These are phyloP conservation scores for Marmota flaviventris DNA, from an alignment of 2,113 vertebrate genomes.

Conservation along the genomic window DNA sequence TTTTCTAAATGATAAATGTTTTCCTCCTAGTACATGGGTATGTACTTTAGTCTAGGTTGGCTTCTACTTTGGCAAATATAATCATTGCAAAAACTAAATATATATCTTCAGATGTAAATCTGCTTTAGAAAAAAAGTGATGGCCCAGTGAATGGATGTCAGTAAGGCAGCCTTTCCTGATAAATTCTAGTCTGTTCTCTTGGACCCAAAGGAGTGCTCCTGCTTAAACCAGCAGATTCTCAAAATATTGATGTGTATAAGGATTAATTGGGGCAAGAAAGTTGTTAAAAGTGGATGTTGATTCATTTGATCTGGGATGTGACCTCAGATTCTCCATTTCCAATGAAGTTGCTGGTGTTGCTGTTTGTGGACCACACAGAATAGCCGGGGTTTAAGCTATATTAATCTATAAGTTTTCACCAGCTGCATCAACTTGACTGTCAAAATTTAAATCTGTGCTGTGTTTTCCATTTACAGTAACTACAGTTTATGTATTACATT, in stretches of 20 bases:
- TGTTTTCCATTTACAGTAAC: neutral
- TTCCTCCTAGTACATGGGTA: slow-evolving; percentile 21
- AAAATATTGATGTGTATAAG: neutral
- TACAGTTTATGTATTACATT: neutral
- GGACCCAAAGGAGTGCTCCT: neutral
- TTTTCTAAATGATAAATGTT: slow-evolving; percentile 61
- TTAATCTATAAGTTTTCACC: neutral
- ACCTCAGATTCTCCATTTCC: slow-evolving; percentile 6
- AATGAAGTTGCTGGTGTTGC: neutral
- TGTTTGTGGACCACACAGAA: neutral
- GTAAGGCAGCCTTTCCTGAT: neutral
- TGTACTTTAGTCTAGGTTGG: slow-evolving; percentile 41
- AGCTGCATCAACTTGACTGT: slow-evolving; percentile 16
- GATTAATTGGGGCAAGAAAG: neutral
- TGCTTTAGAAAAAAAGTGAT: neutral
- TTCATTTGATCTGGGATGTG: neutral
- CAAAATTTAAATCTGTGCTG: neutral
- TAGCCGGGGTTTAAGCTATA: neutral
- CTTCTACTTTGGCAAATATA: neutral
- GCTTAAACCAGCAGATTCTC: neutral
- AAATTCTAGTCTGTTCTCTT: neutral
- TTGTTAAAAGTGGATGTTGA: neutral
- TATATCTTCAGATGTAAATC: slow-evolving; percentile 13
- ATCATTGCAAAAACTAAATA: slow-evolving; percentile 8
- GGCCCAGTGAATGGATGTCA: neutral